Base-by-base conservation (phyloP, 2,113 vertebrate genomes). In the Callospermophilus lateralis region DNA sequence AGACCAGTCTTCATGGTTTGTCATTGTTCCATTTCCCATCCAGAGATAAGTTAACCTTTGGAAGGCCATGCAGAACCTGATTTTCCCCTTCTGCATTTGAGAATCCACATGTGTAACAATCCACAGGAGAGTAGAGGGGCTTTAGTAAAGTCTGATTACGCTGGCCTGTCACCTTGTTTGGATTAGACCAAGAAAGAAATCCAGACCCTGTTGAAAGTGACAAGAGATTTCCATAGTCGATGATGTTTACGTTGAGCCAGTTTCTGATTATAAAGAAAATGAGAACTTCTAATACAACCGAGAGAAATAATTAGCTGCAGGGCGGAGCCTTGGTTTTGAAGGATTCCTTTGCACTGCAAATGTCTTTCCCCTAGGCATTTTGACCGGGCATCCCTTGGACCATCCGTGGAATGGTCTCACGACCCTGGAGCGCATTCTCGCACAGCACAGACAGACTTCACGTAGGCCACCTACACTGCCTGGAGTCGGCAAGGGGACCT, bases 351-450 rank as follows among this genome's bases (percentile, higher is more conserved):
- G 17, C n/a, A 39, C 28, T 34, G 20, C 32, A 42, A 16, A 15
- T 65, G 10, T 51, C 51, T 48, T 86, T 78, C n/a, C 51, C 32
- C 1, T 34, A 8, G 39, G 55, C 0, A 5, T 22, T 26, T 13
- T 76, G 92, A 32, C 53, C 22, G 3, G 4, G 11, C 7, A 3
- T 68, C 74, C 63, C 92, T 89, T 6, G 6, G 45, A 34, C 61
- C 48, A 1, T 8, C 48, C 8, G 67, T 17, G 77, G 39, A 11
- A 39, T 86, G n/a, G 55, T 28, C 78, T 85, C 22, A 8, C 39
- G 37, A 22, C n/a, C 11, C 20, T 11, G 0, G 28, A 67, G 48
- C 1, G 1, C 0, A 0, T 51, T 16, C 1, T 5, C 1, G 4
- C 4, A 2, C 61, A 4, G 68, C 19, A 0, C 8, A 48, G 19